Evolutionary conservation across 2,797 vertebrate genomes (phyloP).

Genomic region (Hirundo rustica): DNA sequence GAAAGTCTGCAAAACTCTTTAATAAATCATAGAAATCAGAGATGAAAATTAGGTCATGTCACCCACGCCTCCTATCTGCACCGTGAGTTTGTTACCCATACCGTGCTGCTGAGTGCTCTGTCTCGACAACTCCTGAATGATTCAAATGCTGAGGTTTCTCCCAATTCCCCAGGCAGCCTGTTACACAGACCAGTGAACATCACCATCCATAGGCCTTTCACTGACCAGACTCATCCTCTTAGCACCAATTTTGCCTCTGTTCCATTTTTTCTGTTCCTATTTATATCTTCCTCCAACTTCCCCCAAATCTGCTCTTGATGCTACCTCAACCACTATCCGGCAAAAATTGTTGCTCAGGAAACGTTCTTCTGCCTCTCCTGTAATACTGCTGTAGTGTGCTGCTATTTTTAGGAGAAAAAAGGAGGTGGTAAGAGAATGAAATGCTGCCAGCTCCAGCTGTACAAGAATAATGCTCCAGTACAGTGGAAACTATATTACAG

Average conservation of each 20-base stretch:
- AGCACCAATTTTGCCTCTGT: not conserved
- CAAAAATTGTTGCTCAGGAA: slow-evolving; percentile 52
- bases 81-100: not conserved
- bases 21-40: slow-evolving; percentile 67
- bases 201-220: not conserved
- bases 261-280: not conserved
- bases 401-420: slow-evolving; percentile 57
- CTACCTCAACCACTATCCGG: not conserved
- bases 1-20: slow-evolving; percentile 54
- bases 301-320: not conserved
- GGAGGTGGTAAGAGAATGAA: slow-evolving; percentile 42
- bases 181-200: not conserved
- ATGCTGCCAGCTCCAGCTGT: slow-evolving; percentile 52
- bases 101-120: not conserved
- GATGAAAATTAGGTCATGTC: slow-evolving; percentile 60
- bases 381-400: slow-evolving; percentile 15
- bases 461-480: slow-evolving; percentile 27
- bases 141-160: slow-evolving; percentile 33
- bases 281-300: not conserved
- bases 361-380: slow-evolving; percentile 26
- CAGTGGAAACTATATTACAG: slow-evolving; percentile 30
- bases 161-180: not conserved
- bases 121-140: slow-evolving; percentile 50
- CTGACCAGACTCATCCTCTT: not conserved
- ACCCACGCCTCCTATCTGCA: not conserved